Base-by-base conservation (phyloP, 2,888 invertebrate genomes). In the Pandemis heparana region DNA sequence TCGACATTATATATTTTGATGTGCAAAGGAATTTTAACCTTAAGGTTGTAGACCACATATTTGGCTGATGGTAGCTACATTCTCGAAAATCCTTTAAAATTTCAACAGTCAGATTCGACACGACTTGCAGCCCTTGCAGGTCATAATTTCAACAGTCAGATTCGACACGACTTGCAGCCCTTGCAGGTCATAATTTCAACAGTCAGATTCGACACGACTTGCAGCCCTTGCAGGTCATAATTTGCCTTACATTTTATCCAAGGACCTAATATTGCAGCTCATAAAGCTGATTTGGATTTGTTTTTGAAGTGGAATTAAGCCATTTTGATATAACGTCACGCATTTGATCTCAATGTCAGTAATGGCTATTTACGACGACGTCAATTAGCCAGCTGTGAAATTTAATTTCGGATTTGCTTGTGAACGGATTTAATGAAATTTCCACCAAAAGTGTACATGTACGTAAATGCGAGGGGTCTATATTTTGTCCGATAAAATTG, bases 351-450 rank as follows among this genome's bases (percentile, higher is more conserved):
- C 43, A 46, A 23, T 53, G 46, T 16, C 43, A 70, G 51, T 70
- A 6, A 70, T 32, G 32, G 64, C 70, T 64, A 38, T 70, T 64
- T 70, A 70, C 32, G 64, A 56, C 3, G 64, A 39, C 64, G 23
- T 46, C 70, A 64, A 64, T 70, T 70, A 70, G 70, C 32, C 16
- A 23, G 32, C 38, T 51, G 56, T 16, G 53, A 18, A 12, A 56
- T 70, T 70, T 70, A 64, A 70, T 70, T 56, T 70, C 32, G n/a
- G 23, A 41, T n/a, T 67, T 8, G 46, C 23, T 53, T 56, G 46
- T 48, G 64, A 70, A 70, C 70, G 59, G 53, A 70, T 70, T 53
- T 53, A 64, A 64, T 43, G 62, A 18, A 10, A 23, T 56, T 56
- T 12, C 10, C 23, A 18, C 53, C 6, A n/a, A 48, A 48, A 53